Conservation (phyloP, 2,113 vertebrate species). For the Phainopepla nitens region DNA sequence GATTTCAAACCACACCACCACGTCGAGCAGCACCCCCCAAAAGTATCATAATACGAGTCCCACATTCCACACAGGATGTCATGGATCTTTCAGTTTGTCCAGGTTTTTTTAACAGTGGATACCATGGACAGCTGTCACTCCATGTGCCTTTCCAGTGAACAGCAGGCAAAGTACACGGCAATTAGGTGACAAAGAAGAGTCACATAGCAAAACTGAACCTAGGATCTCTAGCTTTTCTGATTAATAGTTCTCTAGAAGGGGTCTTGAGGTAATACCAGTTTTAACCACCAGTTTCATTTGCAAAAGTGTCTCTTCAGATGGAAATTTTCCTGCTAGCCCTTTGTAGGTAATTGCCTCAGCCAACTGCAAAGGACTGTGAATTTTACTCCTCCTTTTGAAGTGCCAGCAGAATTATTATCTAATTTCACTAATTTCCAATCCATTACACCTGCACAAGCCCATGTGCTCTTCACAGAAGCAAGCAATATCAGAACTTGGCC, state of each 20-base stretch:
- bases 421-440: neutral
- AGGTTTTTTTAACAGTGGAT: neutral
- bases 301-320: neutral
- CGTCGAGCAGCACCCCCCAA: neutral
- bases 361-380: neutral
- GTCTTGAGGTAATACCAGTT: neutral
- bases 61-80: neutral
- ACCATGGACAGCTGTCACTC: neutral
- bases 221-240: neutral
- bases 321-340: neutral
- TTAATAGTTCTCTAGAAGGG: neutral
- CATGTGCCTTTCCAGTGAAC: slow-evolving; percentile 2
- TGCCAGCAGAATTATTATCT: neutral
- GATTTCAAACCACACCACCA: neutral
- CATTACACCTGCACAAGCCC: neutral
- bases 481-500: neutral
- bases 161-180: slow-evolving; percentile 26
- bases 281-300: neutral
- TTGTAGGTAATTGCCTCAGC: neutral
- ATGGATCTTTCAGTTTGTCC: neutral
- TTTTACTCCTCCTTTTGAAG: neutral
- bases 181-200: slow-evolving; percentile 23
- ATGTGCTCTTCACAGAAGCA: neutral
- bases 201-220: slow-evolving; percentile 1
- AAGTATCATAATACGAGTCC: neutral